phyloP scores from a whole-genome alignment of 2,888 invertebrate genomes.

The Trichopoda pennipes region DNA sequence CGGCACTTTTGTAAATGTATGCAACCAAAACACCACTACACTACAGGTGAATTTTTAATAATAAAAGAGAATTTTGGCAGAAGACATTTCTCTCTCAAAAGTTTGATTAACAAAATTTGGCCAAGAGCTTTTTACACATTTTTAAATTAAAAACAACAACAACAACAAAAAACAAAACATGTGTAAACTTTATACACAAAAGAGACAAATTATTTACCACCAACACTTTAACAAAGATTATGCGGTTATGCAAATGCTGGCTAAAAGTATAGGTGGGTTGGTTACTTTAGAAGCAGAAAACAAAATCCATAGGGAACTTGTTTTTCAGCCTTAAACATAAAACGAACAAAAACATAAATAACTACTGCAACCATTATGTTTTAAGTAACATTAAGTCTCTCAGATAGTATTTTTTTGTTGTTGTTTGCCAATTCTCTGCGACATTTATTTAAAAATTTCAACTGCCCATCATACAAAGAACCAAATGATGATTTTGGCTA shows the following conservation, averaged over 20 bases:
- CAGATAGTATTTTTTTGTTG: conserved; percentile 8
- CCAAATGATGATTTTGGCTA: neutral
- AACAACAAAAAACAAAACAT: too few relatives aligned
- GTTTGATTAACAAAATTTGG: neutral
- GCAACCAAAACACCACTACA: conserved; percentile 61
- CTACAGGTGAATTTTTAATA: conserved; percentile 21
- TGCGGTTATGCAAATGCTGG: conserved; percentile 52
- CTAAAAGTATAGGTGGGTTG: conserved; percentile 7
- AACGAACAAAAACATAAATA: neutral
- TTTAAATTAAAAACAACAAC: too few relatives aligned
- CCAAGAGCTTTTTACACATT: neutral
- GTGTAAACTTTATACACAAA: neutral
- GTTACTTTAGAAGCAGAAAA: neutral
- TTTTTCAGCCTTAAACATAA: conserved; percentile 23
- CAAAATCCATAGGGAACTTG: conserved; percentile 54
- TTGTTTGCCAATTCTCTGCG: neutral
- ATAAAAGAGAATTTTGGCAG: neutral
- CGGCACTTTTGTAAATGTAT: conserved; percentile 57
- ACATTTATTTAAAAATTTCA: conserved; percentile 12
- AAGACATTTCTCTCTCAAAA: neutral
- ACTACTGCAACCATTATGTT: conserved; percentile 5
- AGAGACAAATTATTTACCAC: conserved; percentile 15
- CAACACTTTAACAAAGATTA: conserved; percentile 41
- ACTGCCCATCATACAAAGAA: neutral
- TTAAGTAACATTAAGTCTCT: conserved; percentile 20